Evolutionary conservation across 2,113 vertebrate genomes (phyloP).

Genomic region (Eptatretus burgeri): DNA sequence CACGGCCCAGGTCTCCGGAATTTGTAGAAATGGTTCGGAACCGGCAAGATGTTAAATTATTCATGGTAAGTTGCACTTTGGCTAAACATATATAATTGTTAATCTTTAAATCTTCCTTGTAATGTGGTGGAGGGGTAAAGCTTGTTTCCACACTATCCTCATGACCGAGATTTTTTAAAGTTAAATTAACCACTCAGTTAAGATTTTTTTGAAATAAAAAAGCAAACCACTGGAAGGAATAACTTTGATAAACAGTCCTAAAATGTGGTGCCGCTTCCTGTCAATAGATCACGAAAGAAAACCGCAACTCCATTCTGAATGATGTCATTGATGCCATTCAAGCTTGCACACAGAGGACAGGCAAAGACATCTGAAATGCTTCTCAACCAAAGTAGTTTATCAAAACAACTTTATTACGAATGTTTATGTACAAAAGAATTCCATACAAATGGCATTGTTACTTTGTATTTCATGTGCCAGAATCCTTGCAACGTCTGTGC

Average conservation of each 20-base stretch:
- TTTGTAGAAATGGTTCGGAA: slow-evolving; percentile 59
- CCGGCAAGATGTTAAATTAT: slow-evolving; percentile 39
- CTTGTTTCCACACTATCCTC: neutral
- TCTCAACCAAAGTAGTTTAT: too few species aligned
- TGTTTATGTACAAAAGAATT: too few species aligned
- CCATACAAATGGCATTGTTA: too few species aligned
- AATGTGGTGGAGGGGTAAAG: neutral
- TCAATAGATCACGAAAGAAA: slow-evolving; percentile 48
- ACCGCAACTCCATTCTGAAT: slow-evolving; percentile 34
- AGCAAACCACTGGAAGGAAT: too few species aligned
- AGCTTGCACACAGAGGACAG: slow-evolving; percentile 19
- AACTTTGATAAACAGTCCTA: neutral
- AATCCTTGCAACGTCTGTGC: too few species aligned
- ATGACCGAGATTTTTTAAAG: too few species aligned
- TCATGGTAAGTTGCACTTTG: slow-evolving; percentile 32
- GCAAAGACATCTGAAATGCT: neutral
- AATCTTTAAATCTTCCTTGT: neutral
- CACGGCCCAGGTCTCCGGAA: slow-evolving; percentile 39
- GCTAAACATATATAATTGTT: neutral
- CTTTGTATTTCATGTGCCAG: too few species aligned
- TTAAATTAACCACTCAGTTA: too few species aligned
- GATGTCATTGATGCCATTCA: slow-evolving; percentile 33
- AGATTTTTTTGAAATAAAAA: too few species aligned
- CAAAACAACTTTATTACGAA: too few species aligned
- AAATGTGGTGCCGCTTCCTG: neutral